These are phyloP conservation scores for Rhinolophus ferrumequinum DNA, from an alignment of 2,113 vertebrate genomes.

Conservation along the genomic window DNA sequence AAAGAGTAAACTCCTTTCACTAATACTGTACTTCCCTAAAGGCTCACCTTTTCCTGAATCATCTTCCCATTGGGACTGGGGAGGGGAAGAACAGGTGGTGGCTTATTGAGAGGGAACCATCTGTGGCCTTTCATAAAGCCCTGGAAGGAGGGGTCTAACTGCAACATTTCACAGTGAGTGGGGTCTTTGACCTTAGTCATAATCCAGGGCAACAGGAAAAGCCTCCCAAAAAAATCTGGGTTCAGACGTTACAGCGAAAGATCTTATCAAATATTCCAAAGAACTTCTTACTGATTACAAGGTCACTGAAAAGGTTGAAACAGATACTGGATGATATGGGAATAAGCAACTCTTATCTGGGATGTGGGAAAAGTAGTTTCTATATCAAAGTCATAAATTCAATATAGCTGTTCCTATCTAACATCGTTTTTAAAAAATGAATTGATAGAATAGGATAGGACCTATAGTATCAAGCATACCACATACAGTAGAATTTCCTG, in stretches of 20 bases:
- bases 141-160: neutral
- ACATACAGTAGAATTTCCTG: neutral
- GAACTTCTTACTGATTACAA: neutral
- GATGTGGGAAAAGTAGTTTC: neutral
- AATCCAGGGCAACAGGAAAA: neutral
- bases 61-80: neutral
- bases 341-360: neutral
- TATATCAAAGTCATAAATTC: slow-evolving; percentile 5
- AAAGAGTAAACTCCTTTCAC: neutral
- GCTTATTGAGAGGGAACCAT: neutral
- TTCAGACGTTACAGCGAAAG: neutral
- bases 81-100: neutral
- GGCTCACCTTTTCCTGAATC: neutral
- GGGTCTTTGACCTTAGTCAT: neutral
- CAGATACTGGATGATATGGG: neutral
- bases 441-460: neutral
- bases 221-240: neutral
- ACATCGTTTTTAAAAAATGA: neutral
- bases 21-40: neutral
- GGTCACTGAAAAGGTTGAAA: neutral
- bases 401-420: neutral
- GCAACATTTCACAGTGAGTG: neutral
- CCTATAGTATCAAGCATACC: neutral
- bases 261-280: neutral
- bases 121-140: neutral